A percentile compares a stretch with the other conserved stretches of the same genome.
Conservation (phyloP, 2,797 vertebrate genomes). For the Sitta carolinensis region DNA sequence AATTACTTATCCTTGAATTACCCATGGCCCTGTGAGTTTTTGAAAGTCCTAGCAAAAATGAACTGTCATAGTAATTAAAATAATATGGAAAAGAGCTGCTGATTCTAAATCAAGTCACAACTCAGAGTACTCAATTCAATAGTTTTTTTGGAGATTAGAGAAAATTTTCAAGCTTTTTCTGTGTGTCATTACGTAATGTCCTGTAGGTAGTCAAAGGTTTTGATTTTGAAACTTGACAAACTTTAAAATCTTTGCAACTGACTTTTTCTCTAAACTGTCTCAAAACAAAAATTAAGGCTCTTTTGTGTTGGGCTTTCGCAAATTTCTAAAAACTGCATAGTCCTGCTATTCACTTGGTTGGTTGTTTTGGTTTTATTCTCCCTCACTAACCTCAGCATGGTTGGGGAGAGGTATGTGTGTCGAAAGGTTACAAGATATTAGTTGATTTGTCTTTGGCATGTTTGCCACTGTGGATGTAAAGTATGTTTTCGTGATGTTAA, state of each 20-base stretch:
- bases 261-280: not conserved
- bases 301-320: not conserved
- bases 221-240: not conserved
- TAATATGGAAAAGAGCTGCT: not conserved
- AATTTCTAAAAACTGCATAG: not conserved
- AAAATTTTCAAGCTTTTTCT: not conserved
- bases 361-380: not conserved
- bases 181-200: rapidly evolving
- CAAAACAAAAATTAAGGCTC: not conserved
- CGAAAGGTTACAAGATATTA: not conserved
- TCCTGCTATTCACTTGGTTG: not conserved
- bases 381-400: not conserved
- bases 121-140: not conserved
- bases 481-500: not conserved
- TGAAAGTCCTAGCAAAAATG: not conserved
- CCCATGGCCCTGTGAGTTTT: not conserved
- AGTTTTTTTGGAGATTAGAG: not conserved
- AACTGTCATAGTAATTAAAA: not conserved
- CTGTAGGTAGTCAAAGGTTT: not conserved
- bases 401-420: not conserved
- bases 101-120: not conserved
- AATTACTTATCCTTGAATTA: not conserved
- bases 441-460: not conserved
- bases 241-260: not conserved
- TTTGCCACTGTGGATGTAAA: not conserved